Percentiles rank a stretch among this genome's conserved stretches.
Conservation (phyloP, 30 jellyfish, hydroid and myxozoan species). For the Hydra vulgaris region DNA sequence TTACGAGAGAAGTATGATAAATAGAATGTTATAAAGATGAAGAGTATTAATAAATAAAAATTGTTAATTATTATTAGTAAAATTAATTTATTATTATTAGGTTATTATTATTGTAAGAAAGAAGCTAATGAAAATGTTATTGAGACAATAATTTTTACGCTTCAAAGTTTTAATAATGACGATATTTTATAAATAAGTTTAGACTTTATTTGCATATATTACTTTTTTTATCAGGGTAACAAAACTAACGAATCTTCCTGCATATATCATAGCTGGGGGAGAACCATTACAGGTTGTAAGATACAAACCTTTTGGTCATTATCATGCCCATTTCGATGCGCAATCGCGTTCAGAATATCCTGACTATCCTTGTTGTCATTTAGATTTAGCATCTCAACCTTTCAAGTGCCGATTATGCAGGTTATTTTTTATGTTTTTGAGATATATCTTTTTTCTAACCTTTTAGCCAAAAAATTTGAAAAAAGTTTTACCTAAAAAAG, state of each 20-base stretch:
- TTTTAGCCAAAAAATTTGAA: too few species aligned
- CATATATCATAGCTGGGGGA: conserved; percentile 67
- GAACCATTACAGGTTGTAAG: conserved; percentile 94
- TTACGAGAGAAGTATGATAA: conserved; percentile 52
- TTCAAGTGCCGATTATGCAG: conserved; percentile 91
- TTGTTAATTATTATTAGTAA: too few species aligned
- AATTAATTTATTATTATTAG: too few species aligned
- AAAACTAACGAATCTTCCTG: conserved; percentile 65
- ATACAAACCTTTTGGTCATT: conserved; percentile 82
- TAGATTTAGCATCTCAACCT: conserved; percentile 68
- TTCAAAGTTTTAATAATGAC: background rate
- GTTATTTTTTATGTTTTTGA: conserved; percentile 36
- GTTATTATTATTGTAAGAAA: too few species aligned
- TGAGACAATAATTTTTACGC: background rate
- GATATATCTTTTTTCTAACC: background rate
- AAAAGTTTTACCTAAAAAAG: too few species aligned
- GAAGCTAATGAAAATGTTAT: background rate
- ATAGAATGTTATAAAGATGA: background rate
- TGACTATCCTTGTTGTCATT: conserved; percentile 81
- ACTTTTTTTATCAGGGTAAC: conserved; percentile 50
- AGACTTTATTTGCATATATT: too few species aligned
- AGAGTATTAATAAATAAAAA: too few species aligned
- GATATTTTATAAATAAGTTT: too few species aligned
- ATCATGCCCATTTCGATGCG: conserved; percentile 98
- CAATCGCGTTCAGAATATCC: conserved; percentile 65